Base-by-base conservation (phyloP, 2,113 vertebrate species). In the Pterocles orientalis region DNA sequence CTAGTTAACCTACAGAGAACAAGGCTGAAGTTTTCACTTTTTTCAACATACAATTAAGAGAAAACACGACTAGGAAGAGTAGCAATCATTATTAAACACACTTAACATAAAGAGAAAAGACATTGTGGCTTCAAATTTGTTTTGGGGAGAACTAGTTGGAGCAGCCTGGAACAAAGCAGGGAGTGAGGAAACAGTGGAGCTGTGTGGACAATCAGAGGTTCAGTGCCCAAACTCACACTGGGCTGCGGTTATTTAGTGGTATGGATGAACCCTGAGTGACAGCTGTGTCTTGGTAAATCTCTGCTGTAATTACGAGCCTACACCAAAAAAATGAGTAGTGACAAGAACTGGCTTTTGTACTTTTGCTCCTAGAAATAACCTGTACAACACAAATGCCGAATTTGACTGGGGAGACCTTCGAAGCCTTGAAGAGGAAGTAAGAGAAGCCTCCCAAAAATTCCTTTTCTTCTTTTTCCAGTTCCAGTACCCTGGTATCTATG, bases 321-420 rank as follows among this genome's bases (percentile, higher is more conserved):
- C 18, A 28, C 7, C 7, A 20, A 13, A 60, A 56, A 21, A 4
- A 6, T 0, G 7, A 5, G 15, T 1, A 25, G 8, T 1, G 2
- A 19, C 8, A 5, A 56, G 33, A 34, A 18, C 10, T 9, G 6
- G 25, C 5, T 12, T 50, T 17, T 71, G 2, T 82, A 1, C 64
- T 79, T 94, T 73, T 66, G 8, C 51, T 36, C 62, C 48, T 94
- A 99, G 99, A 20, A 95, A 98, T 84, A 99, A 98, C 94, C 97
- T 99, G 76, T 99, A 98, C 96, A 99, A 99, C 93, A 99, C 99
- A 0, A 98, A 98, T 18, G 61, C 70, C 7, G 97, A 96, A 2
- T 99, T 99, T 76, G 99, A 99, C 98, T 99, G 99, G 99, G 99
- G 99, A 12, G 75, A 91, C 15, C 98, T 99, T 94, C 98, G 98